phyloP scores from a whole-genome alignment of 2,113 vertebrate genomes.

The Cyphomyrus discorhynchus region DNA sequence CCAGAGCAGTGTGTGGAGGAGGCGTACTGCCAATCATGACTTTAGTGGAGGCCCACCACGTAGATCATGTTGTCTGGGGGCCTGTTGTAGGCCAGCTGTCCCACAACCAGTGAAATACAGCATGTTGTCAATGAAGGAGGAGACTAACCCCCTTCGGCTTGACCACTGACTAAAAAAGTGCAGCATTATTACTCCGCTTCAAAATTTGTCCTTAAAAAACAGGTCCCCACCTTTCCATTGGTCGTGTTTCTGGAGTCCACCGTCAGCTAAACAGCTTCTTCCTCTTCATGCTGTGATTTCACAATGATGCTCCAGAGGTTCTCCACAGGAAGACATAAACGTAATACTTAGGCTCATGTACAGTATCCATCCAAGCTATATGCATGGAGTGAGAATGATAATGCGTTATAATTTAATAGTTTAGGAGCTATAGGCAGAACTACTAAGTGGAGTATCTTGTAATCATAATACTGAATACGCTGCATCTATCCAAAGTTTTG shows the following conservation, averaged over 20 bases:
- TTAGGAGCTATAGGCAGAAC: not conserved
- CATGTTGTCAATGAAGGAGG: slow-evolving; percentile 37
- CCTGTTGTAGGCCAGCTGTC: slow-evolving; percentile 48
- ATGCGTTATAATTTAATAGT: not conserved
- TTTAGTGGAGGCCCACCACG: slow-evolving; percentile 24
- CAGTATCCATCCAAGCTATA: not conserved
- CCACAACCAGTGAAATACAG: slow-evolving; percentile 17
- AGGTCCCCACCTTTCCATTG: not conserved
- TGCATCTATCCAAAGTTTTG: not conserved
- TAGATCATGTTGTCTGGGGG: slow-evolving; percentile 51
- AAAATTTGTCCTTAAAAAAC: not conserved
- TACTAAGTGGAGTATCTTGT: not conserved
- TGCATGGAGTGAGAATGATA: not conserved
- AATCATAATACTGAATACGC: not conserved
- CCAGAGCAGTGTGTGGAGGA: not conserved
- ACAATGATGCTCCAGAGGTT: not conserved
- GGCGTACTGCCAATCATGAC: not conserved
- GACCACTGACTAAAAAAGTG: not conserved
- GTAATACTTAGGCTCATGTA: not conserved
- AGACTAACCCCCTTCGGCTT: slow-evolving; percentile 37
- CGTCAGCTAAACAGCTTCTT: not conserved
- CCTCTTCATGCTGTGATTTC: not conserved
- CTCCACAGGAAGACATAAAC: not conserved
- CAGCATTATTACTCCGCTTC: not conserved
- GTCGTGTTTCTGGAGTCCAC: not conserved